Base-by-base conservation (phyloP, 2,888 invertebrate species). In the Callosobruchus maculatus region DNA sequence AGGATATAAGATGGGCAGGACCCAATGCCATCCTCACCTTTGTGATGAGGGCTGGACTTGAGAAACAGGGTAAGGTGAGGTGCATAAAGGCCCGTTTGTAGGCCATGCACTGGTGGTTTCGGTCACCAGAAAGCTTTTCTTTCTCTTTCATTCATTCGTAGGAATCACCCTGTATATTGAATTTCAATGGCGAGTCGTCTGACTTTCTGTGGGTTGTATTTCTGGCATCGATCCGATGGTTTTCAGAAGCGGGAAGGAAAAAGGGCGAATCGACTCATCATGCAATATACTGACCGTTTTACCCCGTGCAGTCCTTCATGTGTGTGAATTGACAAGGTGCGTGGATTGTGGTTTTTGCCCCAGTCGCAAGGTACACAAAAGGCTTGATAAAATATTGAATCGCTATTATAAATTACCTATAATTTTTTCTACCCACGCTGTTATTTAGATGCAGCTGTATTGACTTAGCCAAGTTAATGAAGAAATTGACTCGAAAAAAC, bases 61-160 rank as follows among this genome's bases (percentile, higher is more conserved):
- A n/a, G n/a, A n/a, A n/a, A n/a, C n/a, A n/a, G n/a, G n/a, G n/a
- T n/a, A n/a, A n/a, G n/a, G n/a, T n/a, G n/a, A n/a, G n/a, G n/a
- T n/a, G n/a, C n/a, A n/a, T n/a, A n/a, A n/a, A n/a, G n/a, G n/a
- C n/a, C n/a, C n/a, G n/a, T n/a, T n/a, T n/a, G n/a, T n/a, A n/a
- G n/a, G n/a, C n/a, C n/a, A n/a, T n/a, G n/a, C n/a, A n/a, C n/a
- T n/a, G n/a, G n/a, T n/a, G n/a, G n/a, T n/a, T n/a, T n/a, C n/a
- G n/a, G n/a, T n/a, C n/a, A n/a, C n/a, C n/a, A n/a, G n/a, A n/a
- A 68, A 68, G 7, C 21, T 21, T 68, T 68, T 68, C 80, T 81
- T 78, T 78, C 82, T 78, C 81, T 81, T 81, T 82, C 80, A 80
- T 82, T 82, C 79, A 80, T 80, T 80, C 71, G 72, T 74, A 4